Evolutionary conservation across 2,888 invertebrate species (phyloP).

Genomic region (Lithosia quadra): DNA sequence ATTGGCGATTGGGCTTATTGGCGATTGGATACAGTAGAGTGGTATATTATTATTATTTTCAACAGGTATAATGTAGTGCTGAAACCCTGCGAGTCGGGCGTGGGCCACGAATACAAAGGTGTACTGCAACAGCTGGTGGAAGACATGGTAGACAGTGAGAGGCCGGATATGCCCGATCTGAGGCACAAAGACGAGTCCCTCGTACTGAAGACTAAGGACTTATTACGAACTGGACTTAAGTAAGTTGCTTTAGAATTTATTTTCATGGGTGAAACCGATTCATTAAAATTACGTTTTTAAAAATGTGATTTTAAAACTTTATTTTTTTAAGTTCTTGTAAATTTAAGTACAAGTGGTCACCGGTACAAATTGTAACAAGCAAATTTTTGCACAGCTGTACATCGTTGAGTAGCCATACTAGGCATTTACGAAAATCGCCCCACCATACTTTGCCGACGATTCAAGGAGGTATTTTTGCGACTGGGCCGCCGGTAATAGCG

Average conservation of each 20-base stretch:
- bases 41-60: background rate
- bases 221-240: constrained; percentile 87
- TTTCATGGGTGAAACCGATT: no score
- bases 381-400: no score
- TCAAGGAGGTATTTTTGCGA: no score
- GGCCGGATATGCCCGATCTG: constrained; percentile 88
- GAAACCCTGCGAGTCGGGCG: constrained; percentile 78
- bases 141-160: constrained; percentile 86
- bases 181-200: constrained; percentile 80
- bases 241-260: constrained; percentile 61
- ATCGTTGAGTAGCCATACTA: no score
- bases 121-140: constrained; percentile 87
- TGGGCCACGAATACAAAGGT: constrained; percentile 82
- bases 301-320: background rate
- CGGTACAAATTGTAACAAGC: no score
- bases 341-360: no score
- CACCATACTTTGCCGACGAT: no score
- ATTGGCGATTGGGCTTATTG: no score
- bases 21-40: no score
- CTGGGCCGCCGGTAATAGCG: no score
- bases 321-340: no score
- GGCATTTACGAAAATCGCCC: no score
- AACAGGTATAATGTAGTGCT: constrained; percentile 81
- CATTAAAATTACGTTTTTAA: background rate
- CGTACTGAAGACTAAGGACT: constrained; percentile 74